Evolutionary conservation across 2,113 vertebrate species (phyloP).

Genomic region (Cavia porcellus): DNA sequence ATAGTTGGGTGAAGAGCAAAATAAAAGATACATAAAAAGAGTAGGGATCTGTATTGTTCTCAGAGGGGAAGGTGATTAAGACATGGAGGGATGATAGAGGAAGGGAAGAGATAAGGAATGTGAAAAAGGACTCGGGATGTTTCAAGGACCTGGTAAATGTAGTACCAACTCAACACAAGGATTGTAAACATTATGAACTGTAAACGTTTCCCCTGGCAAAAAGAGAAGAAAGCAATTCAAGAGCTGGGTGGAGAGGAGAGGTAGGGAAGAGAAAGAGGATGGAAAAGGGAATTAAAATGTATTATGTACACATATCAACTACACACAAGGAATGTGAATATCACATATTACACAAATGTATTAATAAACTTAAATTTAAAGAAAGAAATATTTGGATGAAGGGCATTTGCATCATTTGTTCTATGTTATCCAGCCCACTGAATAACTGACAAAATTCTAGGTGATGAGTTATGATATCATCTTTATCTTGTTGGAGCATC

Average conservation of each 20-base stretch:
- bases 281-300: neutral
- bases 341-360: neutral
- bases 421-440: neutral
- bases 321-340: neutral
- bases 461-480: neutral
- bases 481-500: neutral
- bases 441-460: neutral
- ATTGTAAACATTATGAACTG: neutral
- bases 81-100: neutral
- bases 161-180: neutral
- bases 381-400: neutral
- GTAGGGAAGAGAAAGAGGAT: neutral
- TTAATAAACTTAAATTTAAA: neutral
- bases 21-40: neutral
- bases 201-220: neutral
- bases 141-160: neutral
- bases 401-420: neutral
- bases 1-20: neutral
- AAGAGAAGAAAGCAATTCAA: neutral
- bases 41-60: neutral
- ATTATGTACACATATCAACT: neutral
- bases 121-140: neutral
- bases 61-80: neutral
- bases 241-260: neutral
- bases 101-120: neutral